Percentiles rank a stretch among this genome's conserved stretches.
phyloP scores from a whole-genome alignment of 2,797 vertebrate species.

The Melanotaenia nigrans region DNA sequence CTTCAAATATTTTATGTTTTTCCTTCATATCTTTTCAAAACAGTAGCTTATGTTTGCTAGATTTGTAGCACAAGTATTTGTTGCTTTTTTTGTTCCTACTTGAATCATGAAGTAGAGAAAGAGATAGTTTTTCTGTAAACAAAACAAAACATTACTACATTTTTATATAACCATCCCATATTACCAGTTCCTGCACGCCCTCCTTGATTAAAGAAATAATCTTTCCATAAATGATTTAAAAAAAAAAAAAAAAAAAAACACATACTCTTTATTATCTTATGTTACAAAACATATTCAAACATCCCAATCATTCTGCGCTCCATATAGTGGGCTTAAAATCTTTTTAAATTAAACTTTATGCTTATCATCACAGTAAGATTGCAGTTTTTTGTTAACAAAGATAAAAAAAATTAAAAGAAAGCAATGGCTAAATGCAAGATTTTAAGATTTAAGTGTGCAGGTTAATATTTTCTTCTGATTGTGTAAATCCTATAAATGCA shows the following conservation, averaged over 20 bases:
- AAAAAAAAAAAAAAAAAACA: background rate
- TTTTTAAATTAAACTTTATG: conserved; percentile 41
- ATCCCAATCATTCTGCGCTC: conserved; percentile 27
- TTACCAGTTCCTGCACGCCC: conserved; percentile 59
- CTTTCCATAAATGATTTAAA: conserved; percentile 35
- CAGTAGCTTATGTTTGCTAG: conserved; percentile 67
- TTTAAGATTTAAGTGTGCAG: conserved; percentile 43
- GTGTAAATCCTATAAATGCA: conserved; percentile 37
- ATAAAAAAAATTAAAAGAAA: background rate
- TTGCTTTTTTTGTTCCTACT: conserved; percentile 68
- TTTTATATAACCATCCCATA: conserved; percentile 57
- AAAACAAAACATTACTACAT: conserved; percentile 65
- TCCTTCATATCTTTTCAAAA: conserved; percentile 69
- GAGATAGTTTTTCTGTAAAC: conserved; percentile 44
- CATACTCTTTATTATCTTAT: conserved; percentile 38
- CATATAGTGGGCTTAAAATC: conserved; percentile 26
- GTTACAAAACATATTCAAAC: conserved; percentile 33
- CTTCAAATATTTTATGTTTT: conserved; percentile 71
- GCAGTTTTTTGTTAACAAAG: conserved; percentile 14
- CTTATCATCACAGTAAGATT: conserved; percentile 49
- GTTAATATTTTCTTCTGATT: conserved; percentile 58
- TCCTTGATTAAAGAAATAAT: conserved; percentile 43
- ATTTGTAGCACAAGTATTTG: conserved; percentile 69
- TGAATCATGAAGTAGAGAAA: conserved; percentile 61
- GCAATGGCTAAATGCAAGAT: conserved; percentile 25